phyloP scores from a whole-genome alignment of 1,140 invertebrate genomes.

The Pristionchus pacificus region DNA sequence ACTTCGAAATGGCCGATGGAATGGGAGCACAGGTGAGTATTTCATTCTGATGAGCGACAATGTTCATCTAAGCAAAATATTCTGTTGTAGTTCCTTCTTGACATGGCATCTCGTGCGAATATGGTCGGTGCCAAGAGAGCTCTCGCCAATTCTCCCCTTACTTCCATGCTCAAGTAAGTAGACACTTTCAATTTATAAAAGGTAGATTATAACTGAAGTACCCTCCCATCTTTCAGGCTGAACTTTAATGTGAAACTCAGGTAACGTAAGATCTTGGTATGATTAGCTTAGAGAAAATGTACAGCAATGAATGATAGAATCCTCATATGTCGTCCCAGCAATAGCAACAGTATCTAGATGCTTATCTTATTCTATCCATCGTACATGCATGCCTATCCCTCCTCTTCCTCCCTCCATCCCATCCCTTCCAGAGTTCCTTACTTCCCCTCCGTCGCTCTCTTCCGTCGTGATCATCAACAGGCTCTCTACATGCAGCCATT shows the following conservation, averaged over 20 bases:
- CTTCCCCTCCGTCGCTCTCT: constrained; percentile 54
- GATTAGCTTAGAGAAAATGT: too few species aligned
- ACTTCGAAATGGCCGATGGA: constrained; percentile 54
- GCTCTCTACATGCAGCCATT: constrained; percentile 51
- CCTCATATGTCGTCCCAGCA: too few species aligned
- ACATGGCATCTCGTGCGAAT: constrained; percentile 41
- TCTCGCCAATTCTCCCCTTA: constrained; percentile 47
- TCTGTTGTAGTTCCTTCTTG: constrained; percentile 41
- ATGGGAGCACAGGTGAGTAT: constrained; percentile 33
- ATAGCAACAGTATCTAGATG: too few species aligned
- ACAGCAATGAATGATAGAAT: too few species aligned
- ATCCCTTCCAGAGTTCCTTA: constrained; percentile 26
- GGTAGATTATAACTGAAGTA: too few species aligned
- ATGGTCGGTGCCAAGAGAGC: constrained; percentile 46
- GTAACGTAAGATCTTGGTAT: too few species aligned
- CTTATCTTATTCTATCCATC: too few species aligned
- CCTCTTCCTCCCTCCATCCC: neutral
- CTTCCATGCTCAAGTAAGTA: constrained; percentile 42
- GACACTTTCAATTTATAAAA: too few species aligned
- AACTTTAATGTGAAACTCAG: too few species aligned
- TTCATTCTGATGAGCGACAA: too few species aligned
- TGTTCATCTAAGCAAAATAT: constrained; percentile 4
- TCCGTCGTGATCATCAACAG: constrained; percentile 52
- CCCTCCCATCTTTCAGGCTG: too few species aligned
- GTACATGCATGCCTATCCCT: too few species aligned